A percentile compares a stretch with the other conserved stretches of the same genome.
Evolutionary conservation across 37 sponge, comb jelly and placozoan genomes (phyloP).

Genomic region (Mnemiopsis leidyi): DNA sequence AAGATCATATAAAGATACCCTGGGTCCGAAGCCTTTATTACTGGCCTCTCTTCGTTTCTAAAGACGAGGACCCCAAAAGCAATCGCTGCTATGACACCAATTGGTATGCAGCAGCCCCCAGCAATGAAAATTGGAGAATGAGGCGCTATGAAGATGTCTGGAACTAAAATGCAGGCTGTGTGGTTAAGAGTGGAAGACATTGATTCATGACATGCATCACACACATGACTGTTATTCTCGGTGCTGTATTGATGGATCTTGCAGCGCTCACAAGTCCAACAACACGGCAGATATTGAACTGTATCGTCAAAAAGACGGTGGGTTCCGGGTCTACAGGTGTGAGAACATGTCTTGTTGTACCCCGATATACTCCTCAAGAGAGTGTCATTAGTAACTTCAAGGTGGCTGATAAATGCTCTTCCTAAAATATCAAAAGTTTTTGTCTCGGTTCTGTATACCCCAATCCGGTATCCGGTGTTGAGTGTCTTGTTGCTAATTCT

Average conservation of each 20-base stretch:
- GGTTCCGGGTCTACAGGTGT: neutral
- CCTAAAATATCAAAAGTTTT: neutral
- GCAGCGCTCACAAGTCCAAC: constrained; percentile 15
- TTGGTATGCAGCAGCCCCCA: neutral
- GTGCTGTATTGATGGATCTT: neutral
- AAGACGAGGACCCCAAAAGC: neutral
- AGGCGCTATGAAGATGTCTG: neutral
- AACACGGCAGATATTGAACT: constrained; percentile 15
- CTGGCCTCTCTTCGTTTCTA: neutral
- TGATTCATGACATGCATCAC: neutral
- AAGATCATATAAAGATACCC: constrained; percentile 35
- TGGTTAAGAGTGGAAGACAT: neutral
- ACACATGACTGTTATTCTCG: neutral
- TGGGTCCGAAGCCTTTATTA: constrained; percentile 39
- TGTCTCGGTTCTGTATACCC: neutral
- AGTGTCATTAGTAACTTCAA: neutral
- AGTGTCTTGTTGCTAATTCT: neutral
- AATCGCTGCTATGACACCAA: neutral
- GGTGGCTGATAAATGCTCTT: neutral
- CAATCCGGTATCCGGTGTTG: neutral
- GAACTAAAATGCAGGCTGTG: neutral
- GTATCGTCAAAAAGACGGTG: neutral
- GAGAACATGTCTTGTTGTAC: neutral
- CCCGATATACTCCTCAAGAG: neutral
- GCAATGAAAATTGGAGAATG: neutral